phyloP scores from a whole-genome alignment of 2,888 invertebrate species.

The Acleris sparsana region DNA sequence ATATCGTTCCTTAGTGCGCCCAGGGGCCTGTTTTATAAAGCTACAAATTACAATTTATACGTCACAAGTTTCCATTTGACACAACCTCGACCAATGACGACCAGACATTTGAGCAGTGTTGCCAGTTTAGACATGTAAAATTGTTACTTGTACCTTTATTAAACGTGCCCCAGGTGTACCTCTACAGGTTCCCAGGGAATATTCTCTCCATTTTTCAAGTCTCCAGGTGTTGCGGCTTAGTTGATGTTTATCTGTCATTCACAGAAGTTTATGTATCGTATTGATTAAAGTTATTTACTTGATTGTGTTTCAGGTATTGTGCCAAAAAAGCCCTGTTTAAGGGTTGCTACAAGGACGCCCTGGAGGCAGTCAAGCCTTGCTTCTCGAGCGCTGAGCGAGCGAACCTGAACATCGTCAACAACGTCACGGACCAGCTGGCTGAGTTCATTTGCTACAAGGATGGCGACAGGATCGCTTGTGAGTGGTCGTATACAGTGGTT shows the following conservation, averaged over 20 bases:
- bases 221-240: neutral
- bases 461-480: slow-evolving; percentile 91
- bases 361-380: slow-evolving; percentile 80
- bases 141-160: too few species aligned
- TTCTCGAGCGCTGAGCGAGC: slow-evolving; percentile 85
- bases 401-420: slow-evolving; percentile 84
- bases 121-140: too few species aligned
- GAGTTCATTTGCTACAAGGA: slow-evolving; percentile 91
- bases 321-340: slow-evolving; percentile 71
- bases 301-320: slow-evolving; percentile 60
- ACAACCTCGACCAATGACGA: too few species aligned
- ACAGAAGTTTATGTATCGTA: too few species aligned
- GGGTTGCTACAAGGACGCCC: slow-evolving; percentile 58
- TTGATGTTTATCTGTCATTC: too few species aligned
- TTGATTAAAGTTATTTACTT: neutral
- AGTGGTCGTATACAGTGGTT: slow-evolving; percentile 54
- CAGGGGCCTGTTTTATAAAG: too few species aligned
- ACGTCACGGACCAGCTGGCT: slow-evolving; percentile 87
- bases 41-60: too few species aligned
- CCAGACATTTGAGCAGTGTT: too few species aligned
- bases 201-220: neutral
- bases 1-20: neutral
- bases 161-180: neutral
- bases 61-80: too few species aligned
- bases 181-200: neutral